These are phyloP conservation scores for Drosophila insularis DNA, from an alignment of 1,140 invertebrate species.

Conservation along the genomic window DNA sequence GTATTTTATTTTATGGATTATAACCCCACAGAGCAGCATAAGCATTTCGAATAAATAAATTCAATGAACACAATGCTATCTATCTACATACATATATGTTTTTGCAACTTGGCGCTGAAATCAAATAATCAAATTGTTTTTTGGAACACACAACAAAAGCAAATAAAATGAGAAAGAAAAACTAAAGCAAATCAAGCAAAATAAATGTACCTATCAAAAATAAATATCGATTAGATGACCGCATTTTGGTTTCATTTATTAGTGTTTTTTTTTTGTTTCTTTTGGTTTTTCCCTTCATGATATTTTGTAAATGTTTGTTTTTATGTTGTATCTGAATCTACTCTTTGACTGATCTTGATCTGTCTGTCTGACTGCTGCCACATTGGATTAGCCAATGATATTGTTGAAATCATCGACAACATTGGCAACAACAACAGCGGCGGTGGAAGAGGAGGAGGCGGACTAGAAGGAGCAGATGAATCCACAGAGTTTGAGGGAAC, in stretches of 20 bases:
- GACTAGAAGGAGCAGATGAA: conserved; percentile 20
- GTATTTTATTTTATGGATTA: conserved; percentile 48
- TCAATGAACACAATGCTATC: conserved; percentile 43
- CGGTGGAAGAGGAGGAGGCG: conserved; percentile 8
- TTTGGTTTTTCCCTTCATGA: conserved; percentile 20
- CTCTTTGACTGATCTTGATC: conserved; percentile 20
- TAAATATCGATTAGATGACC: conserved; percentile 14
- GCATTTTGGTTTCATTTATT: conserved; percentile 5
- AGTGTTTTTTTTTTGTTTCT: conserved; percentile 3
- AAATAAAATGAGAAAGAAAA: conserved; percentile 42
- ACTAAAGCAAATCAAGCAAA: conserved; percentile 56
- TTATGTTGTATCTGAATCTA: conserved; percentile 24
- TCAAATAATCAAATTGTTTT: conserved; percentile 60
- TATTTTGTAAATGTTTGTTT: conserved; percentile 26
- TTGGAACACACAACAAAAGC: conserved; percentile 40
- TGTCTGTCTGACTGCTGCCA: conserved; percentile 24
- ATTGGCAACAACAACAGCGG: conserved; percentile 8
- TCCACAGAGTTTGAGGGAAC: conserved; percentile 53
- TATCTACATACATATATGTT: conserved; percentile 26
- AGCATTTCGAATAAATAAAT: conserved; percentile 57
- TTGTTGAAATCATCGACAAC: conserved; percentile 27
- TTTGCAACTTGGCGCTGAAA: conserved; percentile 81
- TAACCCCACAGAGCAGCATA: conserved; percentile 24
- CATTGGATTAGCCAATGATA: conserved; percentile 40
- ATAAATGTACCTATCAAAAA: conserved; percentile 36